These are phyloP conservation scores for Ceratothoa steindachneri DNA, from an alignment of 2,888 invertebrate genomes.

Conservation along the genomic window DNA sequence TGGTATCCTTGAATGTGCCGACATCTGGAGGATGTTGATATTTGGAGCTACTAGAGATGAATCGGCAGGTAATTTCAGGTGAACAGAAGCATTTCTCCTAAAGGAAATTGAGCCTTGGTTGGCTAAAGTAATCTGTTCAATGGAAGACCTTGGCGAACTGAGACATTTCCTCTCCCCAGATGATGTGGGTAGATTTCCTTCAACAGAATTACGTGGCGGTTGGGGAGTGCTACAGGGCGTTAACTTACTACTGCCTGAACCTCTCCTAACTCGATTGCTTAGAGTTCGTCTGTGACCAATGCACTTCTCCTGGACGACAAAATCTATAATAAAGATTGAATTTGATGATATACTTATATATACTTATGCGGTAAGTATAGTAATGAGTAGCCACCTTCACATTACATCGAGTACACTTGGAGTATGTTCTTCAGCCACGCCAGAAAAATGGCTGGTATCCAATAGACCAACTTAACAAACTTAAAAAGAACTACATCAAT, in stretches of 20 bases:
- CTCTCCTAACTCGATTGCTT: background rate
- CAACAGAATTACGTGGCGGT: background rate
- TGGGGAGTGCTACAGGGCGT: slow-evolving; percentile 1
- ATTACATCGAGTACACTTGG: no score
- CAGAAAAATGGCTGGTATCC: no score
- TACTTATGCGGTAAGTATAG: no score
- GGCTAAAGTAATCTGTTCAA: background rate
- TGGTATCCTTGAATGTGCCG: no score
- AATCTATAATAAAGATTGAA: background rate
- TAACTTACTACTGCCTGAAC: slow-evolving; percentile 4
- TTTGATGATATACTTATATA: no score
- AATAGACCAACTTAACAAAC: no score
- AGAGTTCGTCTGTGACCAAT: slow-evolving; percentile 6
- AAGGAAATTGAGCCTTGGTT: background rate
- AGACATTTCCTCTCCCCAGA: background rate
- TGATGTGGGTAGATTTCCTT: background rate
- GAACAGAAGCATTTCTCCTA: background rate
- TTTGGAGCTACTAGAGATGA: background rate
- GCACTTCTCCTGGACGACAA: background rate
- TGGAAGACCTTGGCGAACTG: background rate
- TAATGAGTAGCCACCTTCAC: no score
- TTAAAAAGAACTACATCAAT: no score
- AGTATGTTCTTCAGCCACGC: no score
- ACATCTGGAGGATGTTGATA: background rate
- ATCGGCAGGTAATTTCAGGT: no score